Evolutionary conservation across 2,888 invertebrate species (phyloP), one percentile per base, ranked within the genome.

Genomic region (Dascillus cervinus): DNA sequence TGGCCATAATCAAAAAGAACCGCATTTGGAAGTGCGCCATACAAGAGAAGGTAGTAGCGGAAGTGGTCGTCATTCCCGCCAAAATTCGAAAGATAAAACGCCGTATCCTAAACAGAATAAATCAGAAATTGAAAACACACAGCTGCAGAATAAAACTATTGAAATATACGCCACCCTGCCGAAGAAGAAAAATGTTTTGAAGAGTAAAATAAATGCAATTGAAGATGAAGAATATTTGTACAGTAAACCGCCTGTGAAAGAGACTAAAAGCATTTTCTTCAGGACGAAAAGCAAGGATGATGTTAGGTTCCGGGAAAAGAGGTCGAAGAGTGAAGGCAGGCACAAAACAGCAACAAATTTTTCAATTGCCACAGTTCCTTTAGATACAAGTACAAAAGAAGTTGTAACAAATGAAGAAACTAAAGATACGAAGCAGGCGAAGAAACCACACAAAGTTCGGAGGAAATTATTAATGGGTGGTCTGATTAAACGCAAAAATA

Each of bases 101-200:
- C 65, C 72, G 42, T 77, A 78, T 50, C 76, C 76, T 1, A 60
- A 77, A 22, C 79, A 78, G 50, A 77, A 73, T 41, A 78, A 77
- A 44, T 67, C 71, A 23, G 77, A 79, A 52, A 50, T 74, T 10
- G 69, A 66, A 43, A 52, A 51, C 23, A 26, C 47, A 3, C 40
- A 38, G 24, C 64, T 56, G 32, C 64, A 56, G 32, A 65, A 52
- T 11, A 80, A 80, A 53, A 87, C 75, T 44, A 90, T 90, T 35
- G 90, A 90, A 66, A 89, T 91, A 42, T 91, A 91, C 57, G 91
- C 90, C 0, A 91, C 91, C 0, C 62, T 91, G 14, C 91, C 91
- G 1, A 90, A 90, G 62, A 89, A 86, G 64, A 88, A 87, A 53
- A 77, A 79, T 22, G 73, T 72, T 0, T 61, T 79, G 1, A 80